Base-by-base conservation (phyloP, 2,797 vertebrate species). In the Coendou prehensilis region DNA sequence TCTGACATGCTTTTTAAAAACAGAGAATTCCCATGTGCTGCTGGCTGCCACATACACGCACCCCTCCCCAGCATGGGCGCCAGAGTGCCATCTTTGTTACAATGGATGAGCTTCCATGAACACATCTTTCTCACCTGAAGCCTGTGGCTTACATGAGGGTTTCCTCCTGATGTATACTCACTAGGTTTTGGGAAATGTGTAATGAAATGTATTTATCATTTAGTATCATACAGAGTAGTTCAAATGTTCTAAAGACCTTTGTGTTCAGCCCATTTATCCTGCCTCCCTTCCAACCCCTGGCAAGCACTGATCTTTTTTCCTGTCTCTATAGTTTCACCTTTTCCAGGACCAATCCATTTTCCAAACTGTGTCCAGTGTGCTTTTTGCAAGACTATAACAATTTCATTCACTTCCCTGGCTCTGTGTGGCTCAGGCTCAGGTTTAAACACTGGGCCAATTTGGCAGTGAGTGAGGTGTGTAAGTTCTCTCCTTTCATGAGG, bases 31-130 rank as follows among this genome's bases (percentile, higher is more conserved):
- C 69, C 6, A 23, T 6, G 28, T 41, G 23, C 6, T 26, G 6
- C 1, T 22, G 54, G 8, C 5, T 5, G 33, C 56, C 9, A 52
- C 47, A 13, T 15, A 61, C 0, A 1, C 5, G 2, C 8, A 26
- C 1, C 18, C 7, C 59, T 14, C 0, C 6, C 45, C 18, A 5
- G 64, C 14, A 37, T n/a, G 8, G 15, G 15, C 4, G 14, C 18
- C n/a, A 26, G 41, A 41, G 17, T 10, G 17, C 52, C 26, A 56
- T 6, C 7, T 63, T 69, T 59, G n/a, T 89, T 52, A 71, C 7
- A 30, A 22, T 4, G 13, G 33, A 41, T 33, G 61, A 93, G 37
- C 22, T 4, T 56, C 4, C 6, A 23, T 0, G 11, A 26, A 13
- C 41, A 59, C 10, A 1, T 26, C 28, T 11, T 47, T 17, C 4